A percentile compares a stretch with the other conserved stretches of the same genome.
Conservation (phyloP, 2,888 invertebrate species). For the Drosophila ezoana region DNA sequence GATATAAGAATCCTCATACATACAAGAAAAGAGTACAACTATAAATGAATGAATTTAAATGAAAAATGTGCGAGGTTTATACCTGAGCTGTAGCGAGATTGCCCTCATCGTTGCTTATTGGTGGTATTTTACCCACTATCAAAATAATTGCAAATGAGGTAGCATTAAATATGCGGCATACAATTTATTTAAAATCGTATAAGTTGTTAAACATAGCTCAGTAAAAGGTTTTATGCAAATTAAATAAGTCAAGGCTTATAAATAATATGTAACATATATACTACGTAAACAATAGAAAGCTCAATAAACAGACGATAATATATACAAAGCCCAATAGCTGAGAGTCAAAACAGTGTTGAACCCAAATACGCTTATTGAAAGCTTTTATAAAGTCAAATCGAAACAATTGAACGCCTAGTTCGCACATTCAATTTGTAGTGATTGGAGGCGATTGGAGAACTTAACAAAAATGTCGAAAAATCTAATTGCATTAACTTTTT, state of each 20-base stretch:
- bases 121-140: neutral
- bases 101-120: neutral
- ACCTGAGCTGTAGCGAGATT: no score
- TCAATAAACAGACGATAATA: conserved; percentile 19
- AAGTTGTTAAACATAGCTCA: conserved; percentile 4
- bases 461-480: conserved; percentile 24
- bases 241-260: conserved; percentile 5
- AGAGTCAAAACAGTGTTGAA: conserved; percentile 25
- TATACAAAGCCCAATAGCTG: conserved; percentile 20
- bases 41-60: no score
- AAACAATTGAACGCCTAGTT: conserved; percentile 8
- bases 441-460: neutral
- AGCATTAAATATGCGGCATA: neutral
- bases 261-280: conserved; percentile 24
- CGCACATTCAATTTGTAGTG: conserved; percentile 17
- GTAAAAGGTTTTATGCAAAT: conserved; percentile 30
- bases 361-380: conserved; percentile 5
- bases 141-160: neutral
- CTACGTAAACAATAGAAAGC: conserved; percentile 3
- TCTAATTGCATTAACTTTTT: neutral
- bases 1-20: no score
- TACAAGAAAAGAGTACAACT: no score
- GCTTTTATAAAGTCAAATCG: conserved; percentile 8
- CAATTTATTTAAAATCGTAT: neutral
- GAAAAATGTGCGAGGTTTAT: no score